Base-by-base conservation (phyloP, 2,797 vertebrate genomes). In the Gastrophryne carolinensis region DNA sequence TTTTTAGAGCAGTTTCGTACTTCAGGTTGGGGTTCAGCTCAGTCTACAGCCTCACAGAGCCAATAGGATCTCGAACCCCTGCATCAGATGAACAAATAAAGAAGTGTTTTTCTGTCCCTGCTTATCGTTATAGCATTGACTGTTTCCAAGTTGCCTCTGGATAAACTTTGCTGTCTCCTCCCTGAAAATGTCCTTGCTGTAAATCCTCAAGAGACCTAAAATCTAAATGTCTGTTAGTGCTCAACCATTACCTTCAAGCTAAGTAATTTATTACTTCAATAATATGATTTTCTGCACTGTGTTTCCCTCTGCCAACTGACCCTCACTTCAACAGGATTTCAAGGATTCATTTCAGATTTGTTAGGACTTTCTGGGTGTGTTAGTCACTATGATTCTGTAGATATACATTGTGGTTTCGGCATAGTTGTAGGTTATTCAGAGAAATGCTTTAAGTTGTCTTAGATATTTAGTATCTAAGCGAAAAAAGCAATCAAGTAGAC, bases 141-240 rank as follows among this genome's bases (percentile, higher is more conserved):
- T 12, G 44, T 60, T 35, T 35, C 30, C 15, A 15, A 32, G 7
- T 66, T 15, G 7, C n/a, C 39, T 8, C 21, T 9, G n/a, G 24
- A 29, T 44, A 32, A 17, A 19, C n/a, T 27, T 19, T 35, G 37
- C 23, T 19, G 47, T 21, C 23, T 11, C 60, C n/a, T 15, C 17
- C 52, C 61, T 47, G 35, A 26, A 34, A 30, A 39, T 56, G 4
- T 19, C 32, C 56, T 34, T 12, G 50, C 32, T 65, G 52, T 65
- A 54, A 73, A 64, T 73, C 61, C 37, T 32, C 29, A 7, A n/a
- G 34, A 56, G 50, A 64, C 50, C 4, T 17, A n/a, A 34, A 63
- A 56, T 44, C 26, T 65, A 65, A 73, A 73, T 54, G 37, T 32
- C 57, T 69, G 24, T 65, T 65, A 32, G 61, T 26, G 3, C 44